Percentiles rank a stretch among this genome's conserved stretches.
phyloP scores from a whole-genome alignment of 2,888 invertebrate species.

The Stenotaenia linearis region DNA sequence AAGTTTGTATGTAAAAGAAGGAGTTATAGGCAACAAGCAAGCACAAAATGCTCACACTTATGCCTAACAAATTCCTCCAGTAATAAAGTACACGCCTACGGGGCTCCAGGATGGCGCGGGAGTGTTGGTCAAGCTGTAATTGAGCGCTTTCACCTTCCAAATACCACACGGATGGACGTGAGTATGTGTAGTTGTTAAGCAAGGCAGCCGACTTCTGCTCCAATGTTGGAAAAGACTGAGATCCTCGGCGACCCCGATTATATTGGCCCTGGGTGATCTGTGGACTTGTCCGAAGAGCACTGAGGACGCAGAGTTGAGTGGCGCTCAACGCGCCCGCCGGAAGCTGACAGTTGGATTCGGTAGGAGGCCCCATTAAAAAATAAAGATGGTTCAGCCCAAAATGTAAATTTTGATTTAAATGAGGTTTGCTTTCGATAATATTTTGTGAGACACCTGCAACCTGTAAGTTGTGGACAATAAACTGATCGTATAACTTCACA shows the following conservation, averaged over 20 bases:
- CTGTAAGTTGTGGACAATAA: neutral
- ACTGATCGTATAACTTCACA: neutral
- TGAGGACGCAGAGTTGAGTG: constrained; percentile 15
- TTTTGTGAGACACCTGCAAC: neutral
- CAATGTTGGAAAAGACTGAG: neutral
- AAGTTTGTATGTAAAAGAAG: constrained; percentile 56
- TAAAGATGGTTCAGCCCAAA: neutral
- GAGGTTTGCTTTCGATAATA: neutral
- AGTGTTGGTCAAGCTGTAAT: neutral
- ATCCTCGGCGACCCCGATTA: neutral
- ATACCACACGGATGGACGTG: neutral
- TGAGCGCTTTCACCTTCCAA: neutral
- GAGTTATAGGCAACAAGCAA: constrained; percentile 37
- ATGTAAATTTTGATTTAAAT: neutral
- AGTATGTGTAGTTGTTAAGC: neutral
- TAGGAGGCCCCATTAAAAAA: neutral
- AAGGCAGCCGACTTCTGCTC: neutral
- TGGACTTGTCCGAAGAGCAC: constrained; percentile 6
- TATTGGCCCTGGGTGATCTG: constrained; percentile 11
- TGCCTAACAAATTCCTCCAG: constrained; percentile 16
- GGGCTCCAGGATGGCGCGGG: constrained; percentile 6
- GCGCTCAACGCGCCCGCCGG: neutral
- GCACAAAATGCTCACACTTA: constrained; percentile 16
- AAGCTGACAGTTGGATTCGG: neutral
- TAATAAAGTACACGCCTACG: neutral